A percentile compares a stretch with the other conserved stretches of the same genome.
phyloP scores from a whole-genome alignment of 2,797 vertebrate genomes.

The Pipistrellus kuhlii region DNA sequence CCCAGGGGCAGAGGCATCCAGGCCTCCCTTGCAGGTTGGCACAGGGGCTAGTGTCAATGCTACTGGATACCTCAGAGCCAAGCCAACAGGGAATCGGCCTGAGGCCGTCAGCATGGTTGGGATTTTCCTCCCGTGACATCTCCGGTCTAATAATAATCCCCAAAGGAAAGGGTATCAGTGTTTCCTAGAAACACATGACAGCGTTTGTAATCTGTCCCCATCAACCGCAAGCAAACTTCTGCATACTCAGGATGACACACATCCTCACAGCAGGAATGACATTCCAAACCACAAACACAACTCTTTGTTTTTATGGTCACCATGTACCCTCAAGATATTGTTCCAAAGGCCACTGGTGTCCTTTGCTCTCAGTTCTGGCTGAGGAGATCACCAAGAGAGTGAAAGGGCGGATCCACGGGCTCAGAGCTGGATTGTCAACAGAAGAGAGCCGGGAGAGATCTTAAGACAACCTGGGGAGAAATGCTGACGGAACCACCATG shows the following conservation, averaged over 20 bases:
- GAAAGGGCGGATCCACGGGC: not conserved
- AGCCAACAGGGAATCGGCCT: not conserved
- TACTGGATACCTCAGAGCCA: not conserved
- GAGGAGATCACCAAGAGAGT: not conserved
- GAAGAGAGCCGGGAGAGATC: not conserved
- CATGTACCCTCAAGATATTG: constrained; percentile 56
- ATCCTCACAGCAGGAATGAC: constrained; percentile 6
- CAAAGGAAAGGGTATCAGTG: constrained; percentile 54
- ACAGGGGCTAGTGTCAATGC: not conserved
- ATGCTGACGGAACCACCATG: not conserved
- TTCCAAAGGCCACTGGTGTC: constrained; percentile 14
- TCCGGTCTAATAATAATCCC: constrained; percentile 74
- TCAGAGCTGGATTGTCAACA: not conserved
- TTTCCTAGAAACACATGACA: constrained; percentile 71
- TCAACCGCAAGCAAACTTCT: constrained; percentile 10
- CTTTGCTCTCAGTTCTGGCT: not conserved
- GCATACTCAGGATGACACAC: constrained; percentile 44
- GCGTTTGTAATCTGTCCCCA: constrained; percentile 60
- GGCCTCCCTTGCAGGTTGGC: not conserved
- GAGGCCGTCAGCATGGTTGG: not conserved
- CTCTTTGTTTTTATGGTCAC: constrained; percentile 67
- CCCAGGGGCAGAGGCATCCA: not conserved
- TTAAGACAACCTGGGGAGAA: not conserved
- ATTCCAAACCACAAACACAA: constrained; percentile 70
- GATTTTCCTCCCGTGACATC: constrained; percentile 53